Evolutionary conservation across 2,797 vertebrate genomes (phyloP), one percentile per base, ranked within the genome.

Genomic region (Falco rusticolus): DNA sequence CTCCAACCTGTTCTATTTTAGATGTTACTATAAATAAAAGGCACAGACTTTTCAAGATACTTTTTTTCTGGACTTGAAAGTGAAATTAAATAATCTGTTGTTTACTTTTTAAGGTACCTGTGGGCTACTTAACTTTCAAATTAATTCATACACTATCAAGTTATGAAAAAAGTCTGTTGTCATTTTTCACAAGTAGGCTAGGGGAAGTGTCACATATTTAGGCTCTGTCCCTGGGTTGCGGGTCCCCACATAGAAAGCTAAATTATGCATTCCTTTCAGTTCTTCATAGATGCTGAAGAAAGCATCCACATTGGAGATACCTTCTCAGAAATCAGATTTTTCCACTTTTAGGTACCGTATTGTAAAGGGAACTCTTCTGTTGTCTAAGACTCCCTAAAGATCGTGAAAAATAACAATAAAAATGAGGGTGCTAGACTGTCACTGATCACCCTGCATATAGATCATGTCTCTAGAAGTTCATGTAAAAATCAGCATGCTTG

Each of bases 1-100:
- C 34, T 85, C 70, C 82, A 87, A 69, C n/a, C 25, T 78, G 6
- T 64, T 87, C 33, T 64, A 33, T 10, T 83, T 83, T 70, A 91
- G 51, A 59, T 83, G 21, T 63, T 93, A 50, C 39, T 74, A 33
- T 74, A 87, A 85, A 93, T 75, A 92, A 95, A 85, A 89, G 26
- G 12, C 43, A 47, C 31, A 80, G n/a, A 56, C 79, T 71, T 92
- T 87, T 87, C 41, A 84, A 43, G 43, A 57, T 5, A 51, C 39
- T 33, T 70, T 82, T 47, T 47, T 89, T 79, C 18, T 41, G 65
- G 31, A 84, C 28, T 83, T 83, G 41, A 83, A 87, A 93, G 37
- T 70, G 14, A 74, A 89, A 80, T 81, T 69, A 83, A 92, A 70
- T 77, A n/a, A 57, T 79, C n/a, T 57, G n/a, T n/a, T 79, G 21